Percentiles rank a stretch among this genome's conserved stretches.
Conservation (phyloP, 2,888 invertebrate species). For the Physocephala rufipes region DNA sequence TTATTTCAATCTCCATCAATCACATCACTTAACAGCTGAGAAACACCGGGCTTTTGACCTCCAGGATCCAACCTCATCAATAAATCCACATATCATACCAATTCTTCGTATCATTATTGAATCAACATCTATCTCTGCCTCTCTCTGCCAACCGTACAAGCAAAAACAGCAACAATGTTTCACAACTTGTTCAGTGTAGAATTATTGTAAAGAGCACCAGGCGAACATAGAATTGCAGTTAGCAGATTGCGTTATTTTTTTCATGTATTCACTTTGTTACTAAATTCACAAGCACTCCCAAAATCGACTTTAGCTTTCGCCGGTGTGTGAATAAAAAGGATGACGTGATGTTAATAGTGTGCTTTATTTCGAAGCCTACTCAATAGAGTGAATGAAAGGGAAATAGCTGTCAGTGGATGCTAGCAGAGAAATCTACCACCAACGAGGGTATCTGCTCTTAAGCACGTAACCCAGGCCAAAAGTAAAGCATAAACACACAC, state of each 20-base stretch:
- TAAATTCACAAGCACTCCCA: slow-evolving; percentile 5
- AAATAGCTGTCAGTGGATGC: background rate
- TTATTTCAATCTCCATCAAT: no score
- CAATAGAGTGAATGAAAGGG: background rate
- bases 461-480: background rate
- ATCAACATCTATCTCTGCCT: background rate
- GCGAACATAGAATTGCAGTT: slow-evolving; percentile 51
- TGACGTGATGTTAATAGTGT: background rate
- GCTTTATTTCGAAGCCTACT: background rate
- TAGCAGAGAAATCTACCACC: background rate
- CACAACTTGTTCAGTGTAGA: slow-evolving; percentile 64
- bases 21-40: no score
- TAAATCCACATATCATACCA: background rate
- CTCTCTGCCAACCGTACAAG: background rate
- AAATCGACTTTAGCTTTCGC: slow-evolving; percentile 1
- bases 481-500: no score
- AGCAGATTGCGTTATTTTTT: slow-evolving; percentile 18
- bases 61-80: background rate
- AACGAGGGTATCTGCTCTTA: background rate
- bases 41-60: no score
- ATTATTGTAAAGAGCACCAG: slow-evolving; percentile 64
- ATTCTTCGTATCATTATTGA: background rate
- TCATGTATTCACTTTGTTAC: slow-evolving; percentile 20
- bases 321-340: slow-evolving; percentile 1
- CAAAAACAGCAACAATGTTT: slow-evolving; percentile 43